These are phyloP conservation scores for Chelonoidis abingdonii DNA, from an alignment of 2,113 vertebrate species.

Conservation along the genomic window DNA sequence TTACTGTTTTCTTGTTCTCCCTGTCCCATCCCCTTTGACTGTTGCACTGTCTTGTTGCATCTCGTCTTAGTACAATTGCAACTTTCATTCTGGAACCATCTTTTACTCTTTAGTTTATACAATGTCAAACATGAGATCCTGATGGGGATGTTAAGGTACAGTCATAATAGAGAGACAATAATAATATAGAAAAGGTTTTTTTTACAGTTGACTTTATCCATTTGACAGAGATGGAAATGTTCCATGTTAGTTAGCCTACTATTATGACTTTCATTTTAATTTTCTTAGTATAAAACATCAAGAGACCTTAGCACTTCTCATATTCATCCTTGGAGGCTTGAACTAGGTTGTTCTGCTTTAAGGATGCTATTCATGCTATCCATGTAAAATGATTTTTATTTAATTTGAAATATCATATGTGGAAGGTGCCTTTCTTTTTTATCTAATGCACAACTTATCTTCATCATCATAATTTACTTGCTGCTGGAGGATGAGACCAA, in stretches of 20 bases:
- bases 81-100: not conserved
- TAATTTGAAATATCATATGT: slow-evolving; percentile 14
- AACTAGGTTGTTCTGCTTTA: not conserved
- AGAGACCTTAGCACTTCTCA: not conserved
- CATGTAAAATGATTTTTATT: slow-evolving; percentile 11
- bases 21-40: not conserved
- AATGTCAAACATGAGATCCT: not conserved
- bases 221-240: not conserved
- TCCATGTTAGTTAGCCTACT: not conserved
- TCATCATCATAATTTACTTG: slow-evolving; percentile 65
- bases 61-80: not conserved
- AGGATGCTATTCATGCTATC: slow-evolving; percentile 8
- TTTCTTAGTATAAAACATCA: slow-evolving; percentile 14
- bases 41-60: not conserved
- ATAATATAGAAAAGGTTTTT: not conserved
- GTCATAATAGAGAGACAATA: not conserved
- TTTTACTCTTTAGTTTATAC: not conserved
- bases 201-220: not conserved
- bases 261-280: not conserved
- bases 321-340: not conserved
- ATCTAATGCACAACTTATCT: not conserved
- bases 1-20: not conserved
- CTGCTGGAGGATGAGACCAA: slow-evolving; percentile 21
- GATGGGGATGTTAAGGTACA: not conserved
- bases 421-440: not conserved